These are phyloP conservation scores for Chloroceryle aenea DNA, from an alignment of 2,113 vertebrate species.

Conservation along the genomic window DNA sequence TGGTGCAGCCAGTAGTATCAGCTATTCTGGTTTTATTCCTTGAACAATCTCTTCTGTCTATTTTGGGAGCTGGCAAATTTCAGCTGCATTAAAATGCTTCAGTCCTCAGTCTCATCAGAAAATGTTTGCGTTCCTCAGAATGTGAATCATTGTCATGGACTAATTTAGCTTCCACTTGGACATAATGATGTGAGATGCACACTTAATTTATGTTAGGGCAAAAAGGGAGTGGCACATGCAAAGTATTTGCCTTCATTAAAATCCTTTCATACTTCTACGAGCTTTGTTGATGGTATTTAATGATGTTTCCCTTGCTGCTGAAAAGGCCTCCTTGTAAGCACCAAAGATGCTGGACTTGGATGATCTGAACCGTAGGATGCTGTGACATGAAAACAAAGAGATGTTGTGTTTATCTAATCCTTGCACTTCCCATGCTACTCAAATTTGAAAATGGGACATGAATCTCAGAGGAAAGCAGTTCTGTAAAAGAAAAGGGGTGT, in stretches of 20 bases:
- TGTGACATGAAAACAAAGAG: background rate
- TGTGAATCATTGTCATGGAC: background rate
- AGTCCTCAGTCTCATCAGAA: background rate
- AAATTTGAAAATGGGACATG: background rate
- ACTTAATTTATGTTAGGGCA: background rate
- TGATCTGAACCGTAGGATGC: background rate
- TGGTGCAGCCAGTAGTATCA: background rate
- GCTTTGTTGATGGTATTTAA: background rate
- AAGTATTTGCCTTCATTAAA: background rate
- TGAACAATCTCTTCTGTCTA: background rate
- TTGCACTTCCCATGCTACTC: background rate
- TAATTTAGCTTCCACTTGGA: background rate
- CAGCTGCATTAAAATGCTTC: background rate
- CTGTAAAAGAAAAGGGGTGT: background rate
- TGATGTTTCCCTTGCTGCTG: background rate
- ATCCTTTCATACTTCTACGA: background rate
- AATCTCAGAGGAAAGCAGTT: background rate
- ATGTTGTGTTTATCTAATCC: background rate
- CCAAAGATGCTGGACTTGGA: background rate
- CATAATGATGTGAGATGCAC: background rate
- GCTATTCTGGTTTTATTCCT: background rate
- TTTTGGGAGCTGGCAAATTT: constrained; percentile 11
- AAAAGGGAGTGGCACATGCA: background rate
- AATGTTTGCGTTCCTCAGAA: background rate
- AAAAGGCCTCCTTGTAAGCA: constrained; percentile 2